Evolutionary conservation across 2,113 vertebrate genomes (phyloP).

Genomic region (Callocephalon fimbriatum): DNA sequence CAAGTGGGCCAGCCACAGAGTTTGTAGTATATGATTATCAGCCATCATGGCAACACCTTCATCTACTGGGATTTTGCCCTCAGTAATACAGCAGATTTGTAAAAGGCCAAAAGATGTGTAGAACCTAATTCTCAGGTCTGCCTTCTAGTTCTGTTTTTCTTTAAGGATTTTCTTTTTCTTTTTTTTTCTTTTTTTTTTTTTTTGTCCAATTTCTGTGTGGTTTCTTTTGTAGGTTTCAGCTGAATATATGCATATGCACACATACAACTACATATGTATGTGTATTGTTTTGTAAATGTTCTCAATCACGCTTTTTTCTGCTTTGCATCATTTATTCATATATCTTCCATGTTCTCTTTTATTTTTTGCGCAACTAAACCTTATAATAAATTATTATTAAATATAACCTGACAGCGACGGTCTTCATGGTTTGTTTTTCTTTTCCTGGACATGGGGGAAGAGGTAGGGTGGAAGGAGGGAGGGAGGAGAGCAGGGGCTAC

Average conservation of each 20-base stretch:
- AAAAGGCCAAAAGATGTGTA: slow-evolving; percentile 6
- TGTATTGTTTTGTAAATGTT: slow-evolving; percentile 46
- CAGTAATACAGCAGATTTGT: neutral
- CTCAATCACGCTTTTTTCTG: slow-evolving; percentile 16
- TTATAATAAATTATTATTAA: slow-evolving; percentile 71
- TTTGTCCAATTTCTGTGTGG: slow-evolving; percentile 2
- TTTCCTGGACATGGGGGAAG: neutral
- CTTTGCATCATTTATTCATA: slow-evolving; percentile 37
- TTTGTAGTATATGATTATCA: neutral
- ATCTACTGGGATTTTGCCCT: neutral
- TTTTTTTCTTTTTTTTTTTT: neutral
- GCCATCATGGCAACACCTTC: neutral
- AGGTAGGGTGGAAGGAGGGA: neutral
- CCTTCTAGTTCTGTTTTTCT: slow-evolving; percentile 38
- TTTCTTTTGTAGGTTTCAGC: slow-evolving; percentile 38
- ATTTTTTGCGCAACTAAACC: slow-evolving; percentile 45
- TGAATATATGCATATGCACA: slow-evolving; percentile 27
- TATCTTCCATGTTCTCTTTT: slow-evolving; percentile 46
- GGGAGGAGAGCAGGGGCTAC: neutral
- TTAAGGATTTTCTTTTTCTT: neutral
- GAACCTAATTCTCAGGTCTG: slow-evolving; percentile 53
- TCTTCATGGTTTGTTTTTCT: neutral
- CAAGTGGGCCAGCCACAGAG: neutral
- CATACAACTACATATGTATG: neutral
- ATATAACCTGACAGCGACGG: neutral